Conservation (phyloP, 2,888 invertebrate genomes). For the Lamellibrachia satsuma region DNA sequence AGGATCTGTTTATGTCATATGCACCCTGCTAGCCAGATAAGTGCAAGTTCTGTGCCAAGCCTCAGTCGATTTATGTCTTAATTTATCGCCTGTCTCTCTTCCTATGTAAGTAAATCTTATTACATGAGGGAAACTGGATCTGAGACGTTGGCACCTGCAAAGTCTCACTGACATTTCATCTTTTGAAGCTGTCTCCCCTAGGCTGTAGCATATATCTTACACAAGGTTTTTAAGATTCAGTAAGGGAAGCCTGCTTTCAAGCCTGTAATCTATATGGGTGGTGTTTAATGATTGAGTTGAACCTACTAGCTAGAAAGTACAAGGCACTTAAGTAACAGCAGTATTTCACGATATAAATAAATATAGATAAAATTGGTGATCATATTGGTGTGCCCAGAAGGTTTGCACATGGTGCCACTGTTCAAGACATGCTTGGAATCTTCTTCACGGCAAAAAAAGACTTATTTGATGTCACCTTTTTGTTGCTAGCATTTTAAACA, state of each 20-base stretch:
- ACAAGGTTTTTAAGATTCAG: not conserved
- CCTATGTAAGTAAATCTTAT: not conserved
- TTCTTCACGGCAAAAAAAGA: too few species aligned
- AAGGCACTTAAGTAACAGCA: not conserved
- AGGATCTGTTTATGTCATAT: not conserved
- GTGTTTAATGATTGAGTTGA: not conserved
- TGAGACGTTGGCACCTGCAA: not conserved
- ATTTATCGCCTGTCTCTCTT: not conserved
- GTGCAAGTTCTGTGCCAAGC: not conserved
- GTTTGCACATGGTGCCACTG: not conserved
- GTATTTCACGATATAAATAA: not conserved
- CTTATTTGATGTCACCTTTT: not conserved
- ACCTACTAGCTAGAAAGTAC: not conserved
- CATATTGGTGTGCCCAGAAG: not conserved
- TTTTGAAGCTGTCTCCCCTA: not conserved
- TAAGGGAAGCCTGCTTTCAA: not conserved
- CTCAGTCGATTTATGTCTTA: not conserved
- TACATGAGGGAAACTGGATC: not conserved
- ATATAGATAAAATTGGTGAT: constrained; percentile 14
- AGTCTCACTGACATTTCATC: not conserved
- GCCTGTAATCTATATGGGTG: not conserved
- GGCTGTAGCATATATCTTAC: not conserved
- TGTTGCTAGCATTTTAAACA: not conserved
- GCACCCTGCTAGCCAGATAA: not conserved
- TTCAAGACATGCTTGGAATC: too few species aligned